These are phyloP conservation scores for Catocala sponsa DNA, from an alignment of 2,888 invertebrate species.

Conservation along the genomic window DNA sequence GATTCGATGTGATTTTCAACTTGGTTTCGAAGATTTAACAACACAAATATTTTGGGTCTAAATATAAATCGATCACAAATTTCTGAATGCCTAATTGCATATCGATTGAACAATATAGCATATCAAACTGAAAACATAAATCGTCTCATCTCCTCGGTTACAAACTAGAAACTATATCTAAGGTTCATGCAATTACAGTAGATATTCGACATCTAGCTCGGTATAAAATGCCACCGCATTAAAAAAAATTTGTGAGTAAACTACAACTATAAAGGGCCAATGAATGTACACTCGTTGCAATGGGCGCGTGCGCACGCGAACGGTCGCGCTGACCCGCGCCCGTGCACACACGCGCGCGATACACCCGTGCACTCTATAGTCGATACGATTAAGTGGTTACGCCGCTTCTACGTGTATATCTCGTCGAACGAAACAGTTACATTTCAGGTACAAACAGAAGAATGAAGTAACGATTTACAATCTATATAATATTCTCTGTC, in stretches of 20 bases:
- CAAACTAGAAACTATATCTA: conserved; percentile 74
- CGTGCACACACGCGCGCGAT: conserved; percentile 25
- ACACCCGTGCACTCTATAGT: conserved; percentile 34
- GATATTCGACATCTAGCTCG: conserved; percentile 60
- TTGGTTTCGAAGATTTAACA: conserved; percentile 12
- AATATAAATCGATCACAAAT: conserved; percentile 35
- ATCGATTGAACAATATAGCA: conserved; percentile 31
- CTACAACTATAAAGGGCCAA: conserved; percentile 62
- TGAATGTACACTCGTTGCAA: conserved; percentile 57
- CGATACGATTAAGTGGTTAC: conserved; percentile 48
- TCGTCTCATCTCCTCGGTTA: conserved; percentile 64
- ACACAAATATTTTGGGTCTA: conserved; percentile 27
- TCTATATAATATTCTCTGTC: conserved; percentile 50
- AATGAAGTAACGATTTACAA: conserved; percentile 47
- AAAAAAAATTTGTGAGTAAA: conserved; percentile 55
- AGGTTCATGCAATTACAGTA: conserved; percentile 73
- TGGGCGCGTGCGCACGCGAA: conserved; percentile 56
- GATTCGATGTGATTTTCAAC: conserved; percentile 43
- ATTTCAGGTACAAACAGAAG: conserved; percentile 57
- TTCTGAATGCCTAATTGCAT: conserved; percentile 21
- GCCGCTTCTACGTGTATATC: conserved; percentile 46
- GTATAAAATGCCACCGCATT: conserved; percentile 51
- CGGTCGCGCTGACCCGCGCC: neutral
- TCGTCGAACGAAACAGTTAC: conserved; percentile 43
- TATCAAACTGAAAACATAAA: conserved; percentile 44